Evolutionary conservation across 2,888 invertebrate genomes (phyloP).

Genomic region (Erebia ligea): DNA sequence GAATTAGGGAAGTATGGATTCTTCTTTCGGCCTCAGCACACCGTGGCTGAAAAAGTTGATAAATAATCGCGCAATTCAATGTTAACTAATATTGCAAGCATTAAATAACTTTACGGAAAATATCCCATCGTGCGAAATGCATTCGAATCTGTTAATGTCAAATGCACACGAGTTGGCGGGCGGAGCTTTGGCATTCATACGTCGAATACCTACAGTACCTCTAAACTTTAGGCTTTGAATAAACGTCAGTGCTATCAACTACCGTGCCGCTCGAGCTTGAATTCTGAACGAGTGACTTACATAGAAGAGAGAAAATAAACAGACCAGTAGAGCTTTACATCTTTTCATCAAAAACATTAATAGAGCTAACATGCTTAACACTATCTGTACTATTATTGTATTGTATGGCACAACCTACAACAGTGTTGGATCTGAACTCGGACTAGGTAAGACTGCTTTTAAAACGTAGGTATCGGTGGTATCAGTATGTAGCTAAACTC

Average conservation of each 20-base stretch:
- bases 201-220: constrained; percentile 50
- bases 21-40: neutral
- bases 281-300: constrained; percentile 18
- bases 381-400: too few species aligned
- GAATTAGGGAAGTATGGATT: too few species aligned
- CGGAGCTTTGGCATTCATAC: constrained; percentile 43
- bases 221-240: constrained; percentile 31
- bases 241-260: constrained; percentile 28
- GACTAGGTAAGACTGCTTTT: neutral
- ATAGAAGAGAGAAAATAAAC: constrained; percentile 3
- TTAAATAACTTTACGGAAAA: constrained; percentile 35
- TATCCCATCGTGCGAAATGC: constrained; percentile 39
- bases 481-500: too few species aligned
- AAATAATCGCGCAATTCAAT: neutral
- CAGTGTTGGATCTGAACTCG: too few species aligned
- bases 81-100: constrained; percentile 21
- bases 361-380: too few species aligned
- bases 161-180: constrained; percentile 42
- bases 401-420: too few species aligned
- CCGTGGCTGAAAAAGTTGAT: neutral
- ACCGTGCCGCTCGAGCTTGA: constrained; percentile 13
- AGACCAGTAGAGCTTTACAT: neutral
- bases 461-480: neutral
- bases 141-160: constrained; percentile 48
- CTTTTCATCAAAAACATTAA: too few species aligned